Conservation (phyloP, 37 sponge, comb jelly and placozoan species). For the Mnemiopsis leidyi region DNA sequence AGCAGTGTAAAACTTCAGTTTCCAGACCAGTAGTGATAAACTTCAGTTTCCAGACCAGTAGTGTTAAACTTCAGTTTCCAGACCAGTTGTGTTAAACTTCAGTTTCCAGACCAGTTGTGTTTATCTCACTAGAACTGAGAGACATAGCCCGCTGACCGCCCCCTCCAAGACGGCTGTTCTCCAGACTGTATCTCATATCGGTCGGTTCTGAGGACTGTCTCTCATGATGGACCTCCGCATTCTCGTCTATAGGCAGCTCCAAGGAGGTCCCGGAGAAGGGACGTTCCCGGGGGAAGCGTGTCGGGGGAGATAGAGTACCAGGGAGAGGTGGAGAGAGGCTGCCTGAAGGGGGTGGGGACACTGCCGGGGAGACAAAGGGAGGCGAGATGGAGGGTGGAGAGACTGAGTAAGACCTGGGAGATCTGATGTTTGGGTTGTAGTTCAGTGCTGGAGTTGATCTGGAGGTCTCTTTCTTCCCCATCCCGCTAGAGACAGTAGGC, state of each 20-base stretch:
- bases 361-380: background rate
- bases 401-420: background rate
- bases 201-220: constrained; percentile 60
- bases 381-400: constrained; percentile 8
- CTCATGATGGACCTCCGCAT: constrained; percentile 51
- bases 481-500: background rate
- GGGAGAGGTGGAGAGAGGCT: constrained; percentile 38
- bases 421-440: constrained; percentile 6
- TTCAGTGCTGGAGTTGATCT: constrained; percentile 36
- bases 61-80: constrained; percentile 63
- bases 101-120: constrained; percentile 39
- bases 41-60: too few relatives aligned
- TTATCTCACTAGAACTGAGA: constrained; percentile 5
- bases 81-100: too few relatives aligned
- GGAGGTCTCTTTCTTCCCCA: constrained; percentile 57
- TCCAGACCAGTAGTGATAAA: too few relatives aligned
- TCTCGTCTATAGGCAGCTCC: constrained; percentile 22
- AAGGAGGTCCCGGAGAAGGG: constrained; percentile 18
- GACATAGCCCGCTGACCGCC: background rate
- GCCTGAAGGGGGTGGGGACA: constrained; percentile 1
- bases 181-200: constrained; percentile 26
- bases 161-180: background rate
- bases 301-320: constrained; percentile 5
- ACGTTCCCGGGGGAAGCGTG: background rate
- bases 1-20: too few relatives aligned